These are phyloP conservation scores for Aphelenchoides besseyi DNA, from an alignment of 1,140 invertebrate genomes.

Conservation along the genomic window DNA sequence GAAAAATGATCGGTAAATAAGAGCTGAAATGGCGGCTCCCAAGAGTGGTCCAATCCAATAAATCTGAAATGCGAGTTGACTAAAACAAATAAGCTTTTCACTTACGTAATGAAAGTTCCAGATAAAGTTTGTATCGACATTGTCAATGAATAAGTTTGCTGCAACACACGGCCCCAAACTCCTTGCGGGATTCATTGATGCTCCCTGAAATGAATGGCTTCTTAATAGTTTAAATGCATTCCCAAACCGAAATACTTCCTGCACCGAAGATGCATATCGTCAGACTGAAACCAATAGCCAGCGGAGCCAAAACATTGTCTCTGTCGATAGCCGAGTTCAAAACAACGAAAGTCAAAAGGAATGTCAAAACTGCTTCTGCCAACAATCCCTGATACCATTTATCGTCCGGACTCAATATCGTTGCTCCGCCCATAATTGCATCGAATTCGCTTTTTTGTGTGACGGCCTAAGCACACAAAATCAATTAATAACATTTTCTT, in stretches of 20 bases:
- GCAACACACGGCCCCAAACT: background rate
- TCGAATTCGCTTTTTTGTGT: conserved; percentile 34
- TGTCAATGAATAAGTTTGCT: background rate
- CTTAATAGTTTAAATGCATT: background rate
- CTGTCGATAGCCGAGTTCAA: background rate
- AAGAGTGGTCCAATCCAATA: conserved; percentile 13
- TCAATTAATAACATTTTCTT: conserved; percentile 4
- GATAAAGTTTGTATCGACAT: background rate
- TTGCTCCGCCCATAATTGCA: conserved; percentile 7
- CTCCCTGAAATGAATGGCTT: conserved; percentile 52
- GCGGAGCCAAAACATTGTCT: conserved; percentile 12
- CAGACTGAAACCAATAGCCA: conserved; percentile 19
- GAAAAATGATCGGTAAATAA: conserved; percentile 14
- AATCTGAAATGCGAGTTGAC: background rate
- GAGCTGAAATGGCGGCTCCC: background rate
- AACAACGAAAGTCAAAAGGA: background rate
- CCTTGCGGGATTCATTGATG: conserved; percentile 64
- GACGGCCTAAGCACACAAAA: conserved; percentile 27
- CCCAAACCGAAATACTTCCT: conserved; percentile 26
- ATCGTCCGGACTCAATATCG: background rate
- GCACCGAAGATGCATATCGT: conserved; percentile 37
- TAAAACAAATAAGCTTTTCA: background rate
- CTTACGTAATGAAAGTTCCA: conserved; percentile 15
- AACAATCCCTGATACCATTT: conserved; percentile 22
- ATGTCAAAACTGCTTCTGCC: conserved; percentile 10